Evolutionary conservation across 2,113 vertebrate genomes (phyloP), one percentile per base, ranked within the genome.

Genomic region (Cathartes aura): DNA sequence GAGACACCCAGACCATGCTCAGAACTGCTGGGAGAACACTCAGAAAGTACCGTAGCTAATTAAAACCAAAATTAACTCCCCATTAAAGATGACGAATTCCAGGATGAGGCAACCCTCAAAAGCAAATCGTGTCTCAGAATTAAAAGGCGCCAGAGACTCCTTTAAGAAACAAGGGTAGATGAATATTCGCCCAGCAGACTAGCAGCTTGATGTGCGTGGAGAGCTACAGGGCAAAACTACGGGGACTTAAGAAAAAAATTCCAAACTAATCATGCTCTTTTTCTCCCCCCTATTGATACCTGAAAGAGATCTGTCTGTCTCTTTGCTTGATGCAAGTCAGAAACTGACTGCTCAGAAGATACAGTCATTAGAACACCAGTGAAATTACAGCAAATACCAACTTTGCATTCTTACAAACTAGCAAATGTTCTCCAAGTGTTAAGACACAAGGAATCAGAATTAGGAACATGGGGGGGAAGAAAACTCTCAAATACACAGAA

Each of bases 331-430:
- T 47, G 10, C 2, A 16, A 88, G 58, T 85, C 30, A 91, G 38
- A 67, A 91, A 55, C 34, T 9, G n/a, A 66, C 47, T 80, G 90
- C 90, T 97, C 53, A 50, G n/a, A 82, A 97, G 92, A 75, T 42
- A 63, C 4, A 84, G 43, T 74, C 58, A 56, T 36, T 27, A 60
- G 12, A 87, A 93, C 95, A 86, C 63, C 80, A 89, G 67, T 94
- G 90, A 96, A 97, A 95, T 93, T 75, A 96, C 89, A 95, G 53
- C 70, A 88, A 92, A 55, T 86, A 74, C 20, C 79, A 92, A 63
- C 45, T 86, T 73, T 73, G 26, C 26, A 30, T 13, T 63, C 50
- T 60, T 38, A 80, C 42, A 73, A 81, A 89, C 1, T 15, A 52
- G 63, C 88, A 95, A 97, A 83, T 11, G 3, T 40, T 76, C 42